A percentile compares a stretch with the other conserved stretches of the same genome.
These are phyloP conservation scores for Hesperia comma DNA, from an alignment of 2,888 invertebrate genomes.

Conservation along the genomic window DNA sequence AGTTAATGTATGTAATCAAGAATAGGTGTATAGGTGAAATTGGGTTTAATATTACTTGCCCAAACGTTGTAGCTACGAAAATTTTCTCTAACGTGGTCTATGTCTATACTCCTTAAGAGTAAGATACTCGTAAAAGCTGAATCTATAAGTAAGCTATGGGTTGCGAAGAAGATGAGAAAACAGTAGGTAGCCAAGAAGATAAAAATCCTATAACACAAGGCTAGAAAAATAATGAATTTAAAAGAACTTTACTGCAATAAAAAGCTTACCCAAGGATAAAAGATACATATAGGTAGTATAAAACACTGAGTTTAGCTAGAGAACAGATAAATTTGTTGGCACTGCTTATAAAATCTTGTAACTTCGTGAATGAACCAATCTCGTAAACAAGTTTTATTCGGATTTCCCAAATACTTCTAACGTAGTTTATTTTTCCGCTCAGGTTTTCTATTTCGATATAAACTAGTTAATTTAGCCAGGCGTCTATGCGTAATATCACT, in stretches of 20 bases:
- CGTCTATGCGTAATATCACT: background rate
- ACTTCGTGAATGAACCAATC: slow-evolving; percentile 9
- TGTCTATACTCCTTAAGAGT: too few species aligned
- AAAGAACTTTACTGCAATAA: too few species aligned
- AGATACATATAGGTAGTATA: too few species aligned
- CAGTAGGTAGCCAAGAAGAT: too few species aligned
- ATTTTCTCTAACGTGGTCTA: background rate
- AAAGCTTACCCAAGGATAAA: too few species aligned
- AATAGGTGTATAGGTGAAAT: slow-evolving; percentile 16
- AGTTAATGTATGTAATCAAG: slow-evolving; percentile 3
- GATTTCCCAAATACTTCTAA: background rate
- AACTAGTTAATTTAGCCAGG: slow-evolving; percentile 12
- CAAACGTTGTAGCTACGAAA: slow-evolving; percentile 14
- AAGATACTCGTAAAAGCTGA: too few species aligned
- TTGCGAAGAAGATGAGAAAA: too few species aligned
- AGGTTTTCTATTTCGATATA: slow-evolving; percentile 26
- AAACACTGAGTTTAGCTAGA: too few species aligned
- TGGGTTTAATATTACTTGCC: slow-evolving; percentile 24
- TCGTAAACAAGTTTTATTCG: background rate
- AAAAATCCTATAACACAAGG: too few species aligned
- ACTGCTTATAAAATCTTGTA: slow-evolving; percentile 12
- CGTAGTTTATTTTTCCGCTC: slow-evolving; percentile 13
- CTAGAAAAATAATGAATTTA: too few species aligned
- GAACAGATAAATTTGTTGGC: slow-evolving; percentile 1
- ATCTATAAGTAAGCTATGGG: too few species aligned